Conservation (phyloP, 2,797 vertebrate genomes). For the Manis pentadactyla region DNA sequence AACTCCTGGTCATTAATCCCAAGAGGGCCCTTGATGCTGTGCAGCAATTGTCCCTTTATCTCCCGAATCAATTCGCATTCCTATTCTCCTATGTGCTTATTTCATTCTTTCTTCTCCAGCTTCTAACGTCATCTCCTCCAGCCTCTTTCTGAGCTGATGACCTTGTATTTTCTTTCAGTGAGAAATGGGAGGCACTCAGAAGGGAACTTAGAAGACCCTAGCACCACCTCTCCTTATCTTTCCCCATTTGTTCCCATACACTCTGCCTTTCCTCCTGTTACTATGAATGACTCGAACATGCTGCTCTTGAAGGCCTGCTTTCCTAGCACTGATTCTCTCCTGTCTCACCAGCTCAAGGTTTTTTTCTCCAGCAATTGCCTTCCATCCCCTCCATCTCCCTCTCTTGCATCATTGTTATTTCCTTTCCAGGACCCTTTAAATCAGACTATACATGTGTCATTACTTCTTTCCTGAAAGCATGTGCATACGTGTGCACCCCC, state of each 20-base stretch:
- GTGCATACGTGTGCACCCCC: background rate
- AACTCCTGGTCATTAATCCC: background rate
- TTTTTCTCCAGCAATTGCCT: background rate
- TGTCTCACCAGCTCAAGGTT: background rate
- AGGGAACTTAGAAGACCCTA: background rate
- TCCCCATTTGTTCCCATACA: background rate
- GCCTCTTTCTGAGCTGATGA: background rate
- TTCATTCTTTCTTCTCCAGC: background rate
- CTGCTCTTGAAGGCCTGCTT: background rate
- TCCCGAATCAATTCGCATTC: background rate
- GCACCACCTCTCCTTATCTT: background rate
- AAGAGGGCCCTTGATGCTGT: background rate
- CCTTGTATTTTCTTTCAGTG: background rate
- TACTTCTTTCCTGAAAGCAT: background rate
- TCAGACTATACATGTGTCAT: background rate
- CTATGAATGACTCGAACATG: background rate
- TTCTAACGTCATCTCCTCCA: background rate
- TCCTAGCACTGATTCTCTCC: background rate
- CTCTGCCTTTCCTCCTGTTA: background rate
- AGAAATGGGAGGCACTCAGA: background rate
- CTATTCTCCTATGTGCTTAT: background rate
- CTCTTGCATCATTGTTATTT: background rate
- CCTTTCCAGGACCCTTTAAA: background rate
- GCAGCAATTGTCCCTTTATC: accelerated
- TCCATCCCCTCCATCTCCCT: background rate